Evolutionary conservation across 2,797 vertebrate species (phyloP), one percentile per base, ranked within the genome.

Genomic region (Coreius guichenoti): DNA sequence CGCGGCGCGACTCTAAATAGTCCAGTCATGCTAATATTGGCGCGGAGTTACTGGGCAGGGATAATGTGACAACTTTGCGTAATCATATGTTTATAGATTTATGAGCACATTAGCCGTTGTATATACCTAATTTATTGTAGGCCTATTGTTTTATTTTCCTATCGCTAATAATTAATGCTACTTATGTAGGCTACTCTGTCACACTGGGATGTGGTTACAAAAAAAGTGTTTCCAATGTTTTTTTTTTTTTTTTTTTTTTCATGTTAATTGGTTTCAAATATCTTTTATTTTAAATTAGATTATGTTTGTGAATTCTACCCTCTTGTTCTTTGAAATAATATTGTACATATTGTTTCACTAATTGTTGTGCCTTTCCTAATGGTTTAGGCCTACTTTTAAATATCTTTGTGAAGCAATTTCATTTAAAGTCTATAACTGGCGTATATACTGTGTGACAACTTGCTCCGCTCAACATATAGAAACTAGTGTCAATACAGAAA

Each of bases 21-120:
- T 76, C 43, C 77, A 39, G 81, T 54, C 65, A 72, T 67, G 56
- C 85, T 88, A 86, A 88, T 81, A 43, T 76, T 84, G 85, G 81
- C 68, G 2, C 72, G 36, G 77, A 67, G 81, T 87, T 76, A 81
- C 61, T 61, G 23, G 84, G 73, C 56, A 88, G 43, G 56, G 72
- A 63, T 75, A 74, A 33, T 79, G 26, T 81, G 39, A 56, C 72
- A 75, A 54, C 63, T 77, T 82, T 58, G 51, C 39, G 49, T 86
- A 54, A 86, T 81, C 26, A 13, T 65, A 58, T 81, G 47, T 45
- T 63, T 76, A 83, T 67, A 77, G 80, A 90, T 86, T 86, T 74
- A 86, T 67, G 78, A 86, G 67, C 61, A 16, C 56, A 75, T 63
- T 33, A 29, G 45, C 21, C 2, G 54, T 78, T 77, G 45, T n/a